Conservation (phyloP, 2,797 vertebrate genomes). For the Echiichthys vipera region DNA sequence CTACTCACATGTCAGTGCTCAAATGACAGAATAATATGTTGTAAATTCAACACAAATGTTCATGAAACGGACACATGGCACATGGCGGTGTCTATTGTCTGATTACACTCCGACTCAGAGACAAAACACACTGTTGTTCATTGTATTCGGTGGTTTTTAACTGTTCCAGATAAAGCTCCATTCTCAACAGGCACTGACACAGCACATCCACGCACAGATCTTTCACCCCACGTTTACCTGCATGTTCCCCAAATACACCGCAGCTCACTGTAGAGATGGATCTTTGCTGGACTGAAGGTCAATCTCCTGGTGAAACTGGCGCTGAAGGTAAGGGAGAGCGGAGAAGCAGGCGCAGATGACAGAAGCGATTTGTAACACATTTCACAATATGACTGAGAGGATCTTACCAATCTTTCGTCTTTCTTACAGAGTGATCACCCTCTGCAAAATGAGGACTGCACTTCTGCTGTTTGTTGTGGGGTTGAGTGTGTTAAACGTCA, state of each 20-base stretch:
- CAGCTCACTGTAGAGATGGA: slow-evolving; percentile 64
- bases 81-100: slow-evolving; percentile 48
- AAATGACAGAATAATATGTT: slow-evolving; percentile 10
- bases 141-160: slow-evolving; percentile 65
- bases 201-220: slow-evolving; percentile 83
- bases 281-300: slow-evolving; percentile 41
- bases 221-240: slow-evolving; percentile 76
- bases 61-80: slow-evolving; percentile 47
- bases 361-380: slow-evolving; percentile 13
- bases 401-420: slow-evolving; percentile 43
- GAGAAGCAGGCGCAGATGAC: background rate
- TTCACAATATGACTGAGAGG: slow-evolving; percentile 40
- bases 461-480: slow-evolving; percentile 68
- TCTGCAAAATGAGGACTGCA: slow-evolving; percentile 70
- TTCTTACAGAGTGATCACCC: slow-evolving; percentile 25
- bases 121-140: slow-evolving; percentile 74
- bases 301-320: slow-evolving; percentile 41
- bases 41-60: slow-evolving; percentile 50
- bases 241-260: slow-evolving; percentile 72
- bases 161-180: slow-evolving; percentile 83
- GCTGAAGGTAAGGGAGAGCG: slow-evolving; percentile 67
- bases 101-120: slow-evolving; percentile 57
- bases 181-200: slow-evolving; percentile 81
- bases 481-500: slow-evolving; percentile 54
- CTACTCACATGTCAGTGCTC: background rate